Base-by-base conservation (phyloP, 2,113 vertebrate species). In the Malurus alboscapulatus region DNA sequence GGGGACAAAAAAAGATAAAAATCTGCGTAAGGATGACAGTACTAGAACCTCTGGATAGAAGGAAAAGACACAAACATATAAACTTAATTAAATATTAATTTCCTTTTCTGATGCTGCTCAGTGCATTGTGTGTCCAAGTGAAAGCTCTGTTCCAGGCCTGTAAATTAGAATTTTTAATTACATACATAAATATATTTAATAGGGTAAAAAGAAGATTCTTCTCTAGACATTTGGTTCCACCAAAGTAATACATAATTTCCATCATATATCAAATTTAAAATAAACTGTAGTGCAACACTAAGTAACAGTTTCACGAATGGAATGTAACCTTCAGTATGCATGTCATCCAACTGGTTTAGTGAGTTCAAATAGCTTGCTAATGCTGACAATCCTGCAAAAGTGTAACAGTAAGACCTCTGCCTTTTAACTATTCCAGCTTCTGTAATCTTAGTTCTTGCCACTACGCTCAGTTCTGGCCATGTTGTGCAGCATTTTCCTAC, bases 321-420 rank as follows among this genome's bases (percentile, higher is more conserved):
- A 91, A 95, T 2, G 2, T 36, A 91, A 84, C 59, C 75, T 80
- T 69, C 53, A 62, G 58, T 34, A n/a, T 5, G 36, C 84, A 95
- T 14, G 44, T 77, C 84, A 94, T 27, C 96, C 42, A 30, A 74
- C 97, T 90, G 92, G 94, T 97, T 96, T 24, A 63, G 91, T 91
- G 67, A 94, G 93, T 95, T 96, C 87, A 65, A 12, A 25, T 29
- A 21, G 38, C 42, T 30, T 65, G 27, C 38, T 68, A 72, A 73
- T 36, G 57, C 91, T 69, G 71, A 51, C 58, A 77, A 40, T 32
- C 36, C 71, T 55, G 38, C 32, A 82, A 22, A 55, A 61, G 50
- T 29, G 7, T 9, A 51, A 62, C 1, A 22, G 12, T 18, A 72
- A 77, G 15, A 65, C n/a, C 57, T 80, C 55, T 81, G 54, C 40